These are phyloP conservation scores for Archaeoteleia sp. DNA, from an alignment of 2,888 invertebrate genomes.

Conservation along the genomic window DNA sequence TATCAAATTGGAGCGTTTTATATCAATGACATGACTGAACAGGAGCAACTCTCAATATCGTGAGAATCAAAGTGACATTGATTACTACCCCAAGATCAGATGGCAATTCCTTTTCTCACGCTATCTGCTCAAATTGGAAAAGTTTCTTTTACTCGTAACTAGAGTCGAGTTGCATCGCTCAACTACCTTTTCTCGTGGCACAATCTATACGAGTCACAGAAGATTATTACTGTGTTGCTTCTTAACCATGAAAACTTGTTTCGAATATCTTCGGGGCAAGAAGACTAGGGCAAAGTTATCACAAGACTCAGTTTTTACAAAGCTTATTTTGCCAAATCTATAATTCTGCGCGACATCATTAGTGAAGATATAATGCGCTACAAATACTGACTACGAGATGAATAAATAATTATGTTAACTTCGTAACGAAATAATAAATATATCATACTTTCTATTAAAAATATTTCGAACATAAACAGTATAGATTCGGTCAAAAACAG, in stretches of 20 bases:
- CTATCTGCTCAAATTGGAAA: constrained; percentile 67
- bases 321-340: constrained; percentile 18
- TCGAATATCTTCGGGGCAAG: constrained; percentile 23
- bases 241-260: constrained; percentile 41
- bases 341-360: constrained; percentile 13
- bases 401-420: too few relatives aligned
- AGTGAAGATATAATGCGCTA: too few relatives aligned
- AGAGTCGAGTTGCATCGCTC: constrained; percentile 24
- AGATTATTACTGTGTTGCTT: constrained; percentile 33
- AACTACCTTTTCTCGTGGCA: constrained; percentile 26
- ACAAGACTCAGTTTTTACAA: constrained; percentile 21
- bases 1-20: too few relatives aligned
- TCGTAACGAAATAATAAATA: too few relatives aligned
- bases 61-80: constrained; percentile 43
- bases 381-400: too few relatives aligned
- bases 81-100: constrained; percentile 54
- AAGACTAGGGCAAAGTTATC: constrained; percentile 16
- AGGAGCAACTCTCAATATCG: constrained; percentile 14
- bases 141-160: constrained; percentile 58
- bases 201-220: constrained; percentile 21
- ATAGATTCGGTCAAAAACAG: too few relatives aligned
- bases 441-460: too few relatives aligned
- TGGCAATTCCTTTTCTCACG: constrained; percentile 63
- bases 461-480: too few relatives aligned
- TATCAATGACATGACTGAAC: too few relatives aligned